Base-by-base conservation (phyloP, 2,888 invertebrate genomes). In the Netelia melanura region DNA sequence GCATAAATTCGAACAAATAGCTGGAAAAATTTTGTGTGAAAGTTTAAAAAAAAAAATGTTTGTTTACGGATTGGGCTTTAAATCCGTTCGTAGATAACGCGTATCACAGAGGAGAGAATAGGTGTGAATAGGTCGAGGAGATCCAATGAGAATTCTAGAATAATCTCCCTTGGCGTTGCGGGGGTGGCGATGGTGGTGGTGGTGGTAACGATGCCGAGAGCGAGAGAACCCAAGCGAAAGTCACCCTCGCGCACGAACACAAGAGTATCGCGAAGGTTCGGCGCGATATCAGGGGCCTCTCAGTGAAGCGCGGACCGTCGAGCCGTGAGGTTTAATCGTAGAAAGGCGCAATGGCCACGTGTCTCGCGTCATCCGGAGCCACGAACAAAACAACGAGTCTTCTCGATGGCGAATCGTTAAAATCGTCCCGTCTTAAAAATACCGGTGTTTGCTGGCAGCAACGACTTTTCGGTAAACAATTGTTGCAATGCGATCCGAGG, bases 391-490 rank as follows among this genome's bases (percentile, higher is more conserved):
- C 71, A 2, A 14, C 71, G n/a, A 38, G 21, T 0, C 56, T 68
- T 17, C 38, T 48, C 9, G 65, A 48, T 14, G 10, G 44, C 21
- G 85, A 85, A 43, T 64, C 76, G 2, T 54, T 83, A 14, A 85
- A 85, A 76, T 54, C 58, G 1, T 67, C 80, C 14, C 75, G 80
- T n/a, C 2, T 11, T 0, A 76, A 71, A 1, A 83, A 76, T 44
- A 81, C 71, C 58, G 85, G 81, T 3, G 67, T 81, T 11, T 81
- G 80, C 21, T 93, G 93, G 93, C 93, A 93, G 82, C 92, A 93
- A 81, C 91, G 93, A 72, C 84, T 93, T 3, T 92, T 93, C 74
- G 93, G 93, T 78, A 93, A 93, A 84, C 91, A 93, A 81, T 87
- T 93, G 71, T 85, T 90, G 70, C 91, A 89, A 71, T 93, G 93